phyloP scores from a whole-genome alignment of 2,888 invertebrate species.

The Odontomyia ornata region DNA sequence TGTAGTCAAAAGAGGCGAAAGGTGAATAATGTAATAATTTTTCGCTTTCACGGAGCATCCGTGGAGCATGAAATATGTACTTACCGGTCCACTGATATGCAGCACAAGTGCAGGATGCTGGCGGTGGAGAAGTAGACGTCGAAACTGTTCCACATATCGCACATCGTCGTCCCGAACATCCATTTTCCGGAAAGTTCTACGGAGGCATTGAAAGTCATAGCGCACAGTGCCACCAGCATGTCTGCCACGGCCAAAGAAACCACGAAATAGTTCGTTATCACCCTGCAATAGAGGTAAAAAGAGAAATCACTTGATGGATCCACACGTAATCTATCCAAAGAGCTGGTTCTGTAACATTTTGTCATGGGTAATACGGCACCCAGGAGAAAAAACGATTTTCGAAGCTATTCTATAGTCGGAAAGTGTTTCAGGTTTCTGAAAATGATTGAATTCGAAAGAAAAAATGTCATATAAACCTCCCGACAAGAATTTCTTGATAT shows the following conservation, averaged over 20 bases:
- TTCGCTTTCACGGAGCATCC: conserved; percentile 56
- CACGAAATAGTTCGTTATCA: conserved; percentile 95
- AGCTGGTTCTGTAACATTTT: no score
- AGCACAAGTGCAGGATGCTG: conserved; percentile 91
- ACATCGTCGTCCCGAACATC: conserved; percentile 90
- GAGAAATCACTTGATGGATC: background rate
- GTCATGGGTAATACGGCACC: no score
- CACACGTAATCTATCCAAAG: no score
- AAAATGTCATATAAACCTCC: no score
- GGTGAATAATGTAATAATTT: conserved; percentile 14
- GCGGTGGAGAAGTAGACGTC: conserved; percentile 94
- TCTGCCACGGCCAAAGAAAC: conserved; percentile 94
- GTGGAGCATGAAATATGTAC: conserved; percentile 22
- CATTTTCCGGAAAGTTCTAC: conserved; percentile 86
- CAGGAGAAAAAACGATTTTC: no score
- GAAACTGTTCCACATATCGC: conserved; percentile 93
- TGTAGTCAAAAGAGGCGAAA: background rate
- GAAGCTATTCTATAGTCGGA: no score
- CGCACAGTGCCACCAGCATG: conserved; percentile 89
- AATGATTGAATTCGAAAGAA: no score
- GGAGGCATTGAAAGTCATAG: conserved; percentile 92
- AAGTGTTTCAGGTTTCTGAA: no score
- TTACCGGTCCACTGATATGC: conserved; percentile 85
- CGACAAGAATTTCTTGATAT: no score
- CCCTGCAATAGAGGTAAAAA: conserved; percentile 63